These are phyloP conservation scores for Littorina saxatilis DNA, from an alignment of 1,140 invertebrate species.

Conservation along the genomic window DNA sequence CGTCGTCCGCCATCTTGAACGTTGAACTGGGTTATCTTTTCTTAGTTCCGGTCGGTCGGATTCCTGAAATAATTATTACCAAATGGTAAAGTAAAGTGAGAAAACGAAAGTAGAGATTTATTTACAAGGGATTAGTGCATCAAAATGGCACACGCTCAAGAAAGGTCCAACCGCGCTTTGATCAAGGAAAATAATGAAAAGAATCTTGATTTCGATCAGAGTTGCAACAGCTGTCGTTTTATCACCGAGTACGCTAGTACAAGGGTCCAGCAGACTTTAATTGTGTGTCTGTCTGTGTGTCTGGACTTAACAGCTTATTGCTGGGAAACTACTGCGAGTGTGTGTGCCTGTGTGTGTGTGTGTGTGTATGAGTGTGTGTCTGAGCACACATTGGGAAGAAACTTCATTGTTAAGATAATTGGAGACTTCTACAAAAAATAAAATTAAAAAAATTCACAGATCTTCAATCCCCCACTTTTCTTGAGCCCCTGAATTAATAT, in stretches of 20 bases:
- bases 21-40: background rate
- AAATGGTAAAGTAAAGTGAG: background rate
- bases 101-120: background rate
- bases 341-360: background rate
- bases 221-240: too few species aligned
- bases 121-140: background rate
- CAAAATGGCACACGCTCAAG: too few species aligned
- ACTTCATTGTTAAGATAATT: too few species aligned
- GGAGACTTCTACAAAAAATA: too few species aligned
- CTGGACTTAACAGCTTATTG: too few species aligned
- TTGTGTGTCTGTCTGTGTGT: background rate
- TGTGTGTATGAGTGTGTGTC: background rate
- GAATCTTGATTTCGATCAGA: too few species aligned
- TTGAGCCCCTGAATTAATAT: too few species aligned
- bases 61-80: background rate
- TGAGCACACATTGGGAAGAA: background rate
- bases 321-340: background rate
- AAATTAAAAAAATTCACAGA: too few species aligned
- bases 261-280: too few species aligned
- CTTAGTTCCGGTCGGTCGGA: background rate
- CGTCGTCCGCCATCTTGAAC: conserved; percentile 70
- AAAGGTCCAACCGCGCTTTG: background rate
- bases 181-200: background rate
- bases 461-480: too few species aligned
- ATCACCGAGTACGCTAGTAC: too few species aligned